A percentile compares a stretch with the other conserved stretches of the same genome.
Conservation (phyloP, 1,140 invertebrate genomes). For the Drosophila lowei region DNA sequence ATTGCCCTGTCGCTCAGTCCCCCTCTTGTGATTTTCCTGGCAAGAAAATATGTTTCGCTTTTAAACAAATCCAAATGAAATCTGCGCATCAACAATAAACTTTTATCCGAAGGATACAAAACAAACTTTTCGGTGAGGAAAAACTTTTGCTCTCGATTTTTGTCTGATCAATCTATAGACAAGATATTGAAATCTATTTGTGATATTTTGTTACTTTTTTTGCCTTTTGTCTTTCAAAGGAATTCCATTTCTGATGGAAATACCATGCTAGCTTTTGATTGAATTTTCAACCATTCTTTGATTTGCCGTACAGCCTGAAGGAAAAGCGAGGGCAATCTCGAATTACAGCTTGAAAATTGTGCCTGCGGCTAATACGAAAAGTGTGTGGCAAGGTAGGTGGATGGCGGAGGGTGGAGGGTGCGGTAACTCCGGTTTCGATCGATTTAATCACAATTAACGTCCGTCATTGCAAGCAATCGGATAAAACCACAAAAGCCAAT, state of each 20-base stretch:
- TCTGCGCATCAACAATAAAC: conserved; percentile 72
- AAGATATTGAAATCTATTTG: conserved; percentile 78
- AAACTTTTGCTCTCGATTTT: conserved; percentile 49
- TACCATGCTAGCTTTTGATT: conserved; percentile 67
- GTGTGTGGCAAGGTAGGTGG: not conserved
- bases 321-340: conserved; percentile 27
- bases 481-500: conserved; percentile 69
- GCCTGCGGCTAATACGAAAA: not conserved
- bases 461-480: conserved; percentile 39
- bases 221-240: conserved; percentile 22
- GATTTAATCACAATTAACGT: conserved; percentile 63
- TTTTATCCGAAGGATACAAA: conserved; percentile 39
- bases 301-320: conserved; percentile 29
- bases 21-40: not conserved
- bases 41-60: conserved; percentile 69
- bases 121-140: conserved; percentile 33
- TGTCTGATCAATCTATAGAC: conserved; percentile 63
- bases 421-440: conserved; percentile 6
- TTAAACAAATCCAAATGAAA: conserved; percentile 77
- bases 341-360: conserved; percentile 44
- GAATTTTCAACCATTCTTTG: conserved; percentile 53
- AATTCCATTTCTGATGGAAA: conserved; percentile 68
- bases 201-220: conserved; percentile 50
- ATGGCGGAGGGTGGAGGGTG: too few relatives aligned
- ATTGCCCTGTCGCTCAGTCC: not conserved